A percentile compares a stretch with the other conserved stretches of the same genome.
Evolutionary conservation across 2,113 vertebrate species (phyloP).

Genomic region (Dicaeum eximium): DNA sequence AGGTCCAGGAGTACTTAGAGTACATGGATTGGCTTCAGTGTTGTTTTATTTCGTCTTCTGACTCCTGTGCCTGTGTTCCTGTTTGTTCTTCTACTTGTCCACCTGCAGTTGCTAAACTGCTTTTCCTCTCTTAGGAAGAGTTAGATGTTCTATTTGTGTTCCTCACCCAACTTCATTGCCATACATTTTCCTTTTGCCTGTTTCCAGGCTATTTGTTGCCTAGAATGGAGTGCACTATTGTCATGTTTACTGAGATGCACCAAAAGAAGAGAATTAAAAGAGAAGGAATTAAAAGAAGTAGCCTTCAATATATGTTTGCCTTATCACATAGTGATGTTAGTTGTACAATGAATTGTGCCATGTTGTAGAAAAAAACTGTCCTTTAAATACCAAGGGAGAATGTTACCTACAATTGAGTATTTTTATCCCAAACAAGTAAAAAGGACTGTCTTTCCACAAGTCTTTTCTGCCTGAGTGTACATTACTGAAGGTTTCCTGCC

Average conservation of each 20-base stretch:
- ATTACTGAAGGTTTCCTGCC: background rate
- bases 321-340: background rate
- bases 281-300: background rate
- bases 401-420: background rate
- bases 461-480: background rate
- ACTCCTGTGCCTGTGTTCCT: background rate
- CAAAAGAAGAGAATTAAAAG: too few relatives aligned
- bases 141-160: background rate
- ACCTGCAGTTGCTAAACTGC: background rate
- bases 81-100: background rate
- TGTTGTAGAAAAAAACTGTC: background rate
- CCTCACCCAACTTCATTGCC: background rate
- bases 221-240: background rate
- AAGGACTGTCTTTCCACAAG: background rate
- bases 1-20: background rate
- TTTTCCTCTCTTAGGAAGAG: background rate
- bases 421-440: background rate
- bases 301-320: background rate
- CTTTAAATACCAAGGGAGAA: background rate
- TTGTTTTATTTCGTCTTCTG: background rate
- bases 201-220: background rate
- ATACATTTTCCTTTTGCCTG: background rate
- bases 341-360: background rate
- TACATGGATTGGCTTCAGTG: background rate
- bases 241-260: background rate